Base-by-base conservation (phyloP, 2,888 invertebrate species). In the Eupithecia tripunctaria region DNA sequence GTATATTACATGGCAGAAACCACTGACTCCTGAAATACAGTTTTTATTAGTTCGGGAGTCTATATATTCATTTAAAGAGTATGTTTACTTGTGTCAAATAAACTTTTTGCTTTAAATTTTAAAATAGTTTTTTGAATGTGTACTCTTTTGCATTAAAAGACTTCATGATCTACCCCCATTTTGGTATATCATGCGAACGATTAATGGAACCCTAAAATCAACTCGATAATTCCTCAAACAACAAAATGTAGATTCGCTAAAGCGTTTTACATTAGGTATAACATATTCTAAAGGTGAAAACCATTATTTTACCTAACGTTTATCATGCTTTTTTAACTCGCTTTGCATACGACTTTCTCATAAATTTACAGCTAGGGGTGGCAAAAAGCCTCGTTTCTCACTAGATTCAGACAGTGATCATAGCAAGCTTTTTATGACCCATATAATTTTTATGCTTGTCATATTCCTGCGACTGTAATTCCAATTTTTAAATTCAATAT, bases 271-370 rank as follows among this genome's bases (percentile, higher is more conserved):
- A 32, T 62, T 7, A n/a, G n/a, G n/a, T n/a, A 18, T n/a, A 32
- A 18, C 18, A 63, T 63, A 63, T 63, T 36, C n/a, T 63, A 63
- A 60, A 63, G 32, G 62, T 63, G 32, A 32, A 29, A 29, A 36
- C n/a, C 62, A 32, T 32, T 32, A 1, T 64, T 41, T 14, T 25
- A 41, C 64, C 64, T 15, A 38, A 21, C 62, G 62, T 63, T 63
- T 32, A 38, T 67, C 65, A 70, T 43, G 41, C 29, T 66, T 70
- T 70, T 70, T 70, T 70, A 66, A 66, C 66, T 67, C 43, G 60
- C 66, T 71, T 62, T 68, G 62, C 60, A 51, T 47, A 64, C 51
- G n/a, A 65, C 2, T 29, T 56, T 38, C 56, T 65, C 70, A 70
- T 70, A 70, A 56, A 68, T 68, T 60, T 60, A 59, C 47, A 70